phyloP scores from a whole-genome alignment of 2,888 invertebrate species.

The Pandemis corylana region DNA sequence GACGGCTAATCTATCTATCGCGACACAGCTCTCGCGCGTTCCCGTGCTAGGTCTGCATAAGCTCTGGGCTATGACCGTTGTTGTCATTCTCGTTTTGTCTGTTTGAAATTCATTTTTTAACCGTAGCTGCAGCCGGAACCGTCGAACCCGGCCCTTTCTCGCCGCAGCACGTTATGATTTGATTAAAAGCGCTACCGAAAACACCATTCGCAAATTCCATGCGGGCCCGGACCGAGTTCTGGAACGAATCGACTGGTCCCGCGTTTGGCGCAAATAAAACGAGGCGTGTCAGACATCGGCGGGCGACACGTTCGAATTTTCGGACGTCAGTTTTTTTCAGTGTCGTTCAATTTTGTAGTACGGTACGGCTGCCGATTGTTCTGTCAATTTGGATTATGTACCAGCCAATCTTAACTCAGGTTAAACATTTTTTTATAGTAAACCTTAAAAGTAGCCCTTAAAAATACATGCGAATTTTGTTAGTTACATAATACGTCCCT shows the following conservation, averaged over 20 bases:
- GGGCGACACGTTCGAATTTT: slow-evolving; percentile 11
- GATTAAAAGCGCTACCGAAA: slow-evolving; percentile 3
- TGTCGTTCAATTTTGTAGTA: not conserved
- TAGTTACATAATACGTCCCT: too few relatives aligned
- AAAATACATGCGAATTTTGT: too few relatives aligned
- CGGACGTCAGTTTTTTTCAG: slow-evolving; percentile 6
- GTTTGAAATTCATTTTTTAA: not conserved
- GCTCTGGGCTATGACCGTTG: too few relatives aligned
- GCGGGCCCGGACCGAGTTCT: slow-evolving; percentile 10
- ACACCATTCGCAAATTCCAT: slow-evolving; percentile 11
- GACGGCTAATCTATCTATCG: too few relatives aligned
- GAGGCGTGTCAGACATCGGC: not conserved
- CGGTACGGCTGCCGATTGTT: not conserved
- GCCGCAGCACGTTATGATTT: slow-evolving; percentile 17
- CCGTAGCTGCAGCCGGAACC: not conserved
- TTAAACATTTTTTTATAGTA: too few relatives aligned
- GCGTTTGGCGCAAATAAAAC: slow-evolving; percentile 5
- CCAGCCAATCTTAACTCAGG: too few relatives aligned
- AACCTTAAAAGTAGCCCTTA: too few relatives aligned
- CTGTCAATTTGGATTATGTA: not conserved
- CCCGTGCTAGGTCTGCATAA: too few relatives aligned
- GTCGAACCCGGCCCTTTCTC: not conserved
- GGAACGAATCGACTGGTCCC: slow-evolving; percentile 18
- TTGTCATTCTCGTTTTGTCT: too few relatives aligned
- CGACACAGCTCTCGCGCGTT: too few relatives aligned